Conservation (phyloP, 1,140 invertebrate genomes). For the Drosophila sp. region DNA sequence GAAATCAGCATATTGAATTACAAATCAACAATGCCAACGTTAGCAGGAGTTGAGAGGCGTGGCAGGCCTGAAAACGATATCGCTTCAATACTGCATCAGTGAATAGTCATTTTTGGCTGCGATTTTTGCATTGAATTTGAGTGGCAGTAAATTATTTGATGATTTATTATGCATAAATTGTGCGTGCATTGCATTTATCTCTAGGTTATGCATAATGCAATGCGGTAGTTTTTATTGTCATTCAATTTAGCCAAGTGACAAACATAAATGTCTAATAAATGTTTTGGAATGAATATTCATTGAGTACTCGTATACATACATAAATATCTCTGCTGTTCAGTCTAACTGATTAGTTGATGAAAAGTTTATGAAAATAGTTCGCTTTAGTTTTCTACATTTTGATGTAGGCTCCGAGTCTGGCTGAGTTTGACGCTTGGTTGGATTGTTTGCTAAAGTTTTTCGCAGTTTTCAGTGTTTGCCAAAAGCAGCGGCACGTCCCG, state of each 20-base stretch:
- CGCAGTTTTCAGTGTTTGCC: slow-evolving; percentile 40
- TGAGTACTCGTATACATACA: neutral
- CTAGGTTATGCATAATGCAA: neutral
- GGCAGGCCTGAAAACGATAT: slow-evolving; percentile 34
- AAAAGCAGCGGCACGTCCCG: slow-evolving; percentile 50
- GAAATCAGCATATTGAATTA: slow-evolving; percentile 59
- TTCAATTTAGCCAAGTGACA: slow-evolving; percentile 5
- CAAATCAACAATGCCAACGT: slow-evolving; percentile 18
- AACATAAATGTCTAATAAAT: slow-evolving; percentile 31
- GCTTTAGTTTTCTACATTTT: slow-evolving; percentile 15
- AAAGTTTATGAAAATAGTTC: slow-evolving; percentile 55
- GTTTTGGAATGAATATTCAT: slow-evolving; percentile 18
- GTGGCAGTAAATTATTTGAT: slow-evolving; percentile 67
- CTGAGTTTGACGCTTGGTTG: slow-evolving; percentile 3
- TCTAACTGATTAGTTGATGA: slow-evolving; percentile 54
- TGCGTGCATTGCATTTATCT: neutral
- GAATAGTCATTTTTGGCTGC: slow-evolving; percentile 35
- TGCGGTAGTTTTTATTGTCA: neutral
- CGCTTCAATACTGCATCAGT: slow-evolving; percentile 30
- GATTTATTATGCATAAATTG: slow-evolving; percentile 60
- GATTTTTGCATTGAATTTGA: slow-evolving; percentile 48
- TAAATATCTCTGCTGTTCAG: slow-evolving; percentile 1
- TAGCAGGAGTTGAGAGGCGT: slow-evolving; percentile 11
- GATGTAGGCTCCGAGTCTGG: slow-evolving; percentile 6
- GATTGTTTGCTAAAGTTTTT: slow-evolving; percentile 39